Conservation (phyloP, 2,797 vertebrate species). For the Prionace glauca region DNA sequence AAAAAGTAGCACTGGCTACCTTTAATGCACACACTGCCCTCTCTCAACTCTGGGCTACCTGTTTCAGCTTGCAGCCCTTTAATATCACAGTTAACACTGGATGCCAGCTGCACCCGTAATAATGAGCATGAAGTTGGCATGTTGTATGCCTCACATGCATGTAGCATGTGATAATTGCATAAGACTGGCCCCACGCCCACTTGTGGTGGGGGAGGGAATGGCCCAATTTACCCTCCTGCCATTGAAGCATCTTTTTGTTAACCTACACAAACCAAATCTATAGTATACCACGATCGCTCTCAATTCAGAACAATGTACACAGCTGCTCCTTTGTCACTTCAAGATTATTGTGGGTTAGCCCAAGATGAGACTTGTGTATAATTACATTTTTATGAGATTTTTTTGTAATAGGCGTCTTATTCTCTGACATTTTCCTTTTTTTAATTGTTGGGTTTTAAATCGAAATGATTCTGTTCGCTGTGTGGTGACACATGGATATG, state of each 20-base stretch:
- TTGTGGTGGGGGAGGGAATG: neutral
- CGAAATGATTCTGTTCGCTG: neutral
- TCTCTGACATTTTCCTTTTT: neutral
- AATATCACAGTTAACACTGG: neutral
- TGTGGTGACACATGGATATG: slow-evolving; percentile 6
- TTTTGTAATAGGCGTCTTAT: neutral
- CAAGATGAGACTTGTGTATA: neutral
- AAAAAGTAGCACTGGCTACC: no score
- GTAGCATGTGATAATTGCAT: neutral
- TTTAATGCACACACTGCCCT: no score
- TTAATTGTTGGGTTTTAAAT: slow-evolving; percentile 31
- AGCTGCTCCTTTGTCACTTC: slow-evolving; percentile 23
- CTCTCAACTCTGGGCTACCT: no score
- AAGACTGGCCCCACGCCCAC: neutral
- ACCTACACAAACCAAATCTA: neutral
- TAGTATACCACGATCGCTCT: no score
- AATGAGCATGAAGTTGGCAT: neutral
- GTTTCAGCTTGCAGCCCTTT: no score
- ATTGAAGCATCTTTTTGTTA: neutral
- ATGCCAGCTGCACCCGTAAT: neutral
- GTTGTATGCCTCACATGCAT: neutral
- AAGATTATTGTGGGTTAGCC: neutral
- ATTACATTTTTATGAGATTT: slow-evolving; percentile 23
- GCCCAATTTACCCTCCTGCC: neutral
- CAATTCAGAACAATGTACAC: neutral